Evolutionary conservation across 30 jellyfish, hydroid and myxozoan genomes (phyloP), one percentile per base, ranked within the genome.

Genomic region (Turritopsis dohrnii): DNA sequence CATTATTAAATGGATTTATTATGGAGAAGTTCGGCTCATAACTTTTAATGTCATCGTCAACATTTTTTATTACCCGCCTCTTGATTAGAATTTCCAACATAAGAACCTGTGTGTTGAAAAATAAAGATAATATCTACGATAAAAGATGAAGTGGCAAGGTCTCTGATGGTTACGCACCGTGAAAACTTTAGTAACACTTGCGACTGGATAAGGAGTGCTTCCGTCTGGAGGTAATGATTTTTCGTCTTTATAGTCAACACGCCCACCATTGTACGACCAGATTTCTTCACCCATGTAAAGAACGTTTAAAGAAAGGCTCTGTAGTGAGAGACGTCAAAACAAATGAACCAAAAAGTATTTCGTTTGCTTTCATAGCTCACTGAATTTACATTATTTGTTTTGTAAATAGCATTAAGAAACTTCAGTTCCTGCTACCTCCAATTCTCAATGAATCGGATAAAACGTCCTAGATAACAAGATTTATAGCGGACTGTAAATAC

Each of bases 141-240:
- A 69, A 69, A 69, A 16, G 19, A 27, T 8, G 16, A 69, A 69
- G 22, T 7, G 9, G 77, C 16, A 69, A 27, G 9, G 16, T 21
- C 9, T 7, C 22, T 7, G 30, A 69, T 7, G 0, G 16, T 29
- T 18, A 5, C 84, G 21, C 82, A 88, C 98, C 90, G 98, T 88
- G 29, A 84, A 75, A 7, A 92, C 23, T 71, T 92, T 92, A 19
- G 93, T 84, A 25, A 92, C 74, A 66, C 98, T 92, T 31, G 98
- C 96, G 21, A 87, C 88, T 13, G 98, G 98, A 53, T 79, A 92
- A 1, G 90, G 93, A 16, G 96, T 87, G 74, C 77, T 66, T 71
- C 53, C 71, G 26, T 87, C 79, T 0, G 95, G 89, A 23, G 84
- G 71, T 17, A 81, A 74, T 28, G 94, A 79, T 8, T 72, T 66